phyloP scores from a whole-genome alignment of 30 jellyfish, hydroid and myxozoan species.

The Chironex yamaguchii region DNA sequence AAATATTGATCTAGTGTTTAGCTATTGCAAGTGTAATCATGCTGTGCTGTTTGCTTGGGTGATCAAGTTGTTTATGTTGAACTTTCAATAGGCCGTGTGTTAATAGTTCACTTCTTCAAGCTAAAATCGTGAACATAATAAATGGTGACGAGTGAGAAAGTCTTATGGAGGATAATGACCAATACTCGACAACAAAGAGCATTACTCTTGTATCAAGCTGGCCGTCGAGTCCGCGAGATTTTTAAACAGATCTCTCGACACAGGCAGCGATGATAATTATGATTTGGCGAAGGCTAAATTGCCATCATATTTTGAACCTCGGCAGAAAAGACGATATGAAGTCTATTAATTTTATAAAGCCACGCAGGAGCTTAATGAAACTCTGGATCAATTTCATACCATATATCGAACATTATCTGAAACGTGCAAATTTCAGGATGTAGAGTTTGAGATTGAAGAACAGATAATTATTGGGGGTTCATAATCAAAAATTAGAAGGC shows the following conservation, averaged over 20 bases:
- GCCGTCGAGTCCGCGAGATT: constrained; percentile 37
- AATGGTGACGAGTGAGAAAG: too few relatives aligned
- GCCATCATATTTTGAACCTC: constrained; percentile 49
- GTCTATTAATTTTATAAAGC: constrained; percentile 24
- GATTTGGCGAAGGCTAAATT: background rate
- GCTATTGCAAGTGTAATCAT: too few relatives aligned
- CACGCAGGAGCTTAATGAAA: constrained; percentile 14
- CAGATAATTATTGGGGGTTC: constrained; percentile 32
- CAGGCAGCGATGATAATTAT: constrained; percentile 9
- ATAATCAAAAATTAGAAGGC: constrained; percentile 17
- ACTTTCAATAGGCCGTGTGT: too few relatives aligned
- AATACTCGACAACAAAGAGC: constrained; percentile 7
- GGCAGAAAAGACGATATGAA: constrained; percentile 29
- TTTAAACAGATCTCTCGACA: constrained; percentile 17
- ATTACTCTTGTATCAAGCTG: constrained; percentile 28
- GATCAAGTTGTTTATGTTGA: too few relatives aligned
- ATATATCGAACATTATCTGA: background rate
- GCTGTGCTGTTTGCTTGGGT: too few relatives aligned
- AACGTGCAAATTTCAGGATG: constrained; percentile 1
- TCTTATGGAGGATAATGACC: too few relatives aligned
- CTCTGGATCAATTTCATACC: constrained; percentile 39
- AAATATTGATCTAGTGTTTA: too few relatives aligned
- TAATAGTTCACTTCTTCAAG: too few relatives aligned
- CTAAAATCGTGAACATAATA: too few relatives aligned
- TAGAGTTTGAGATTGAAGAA: constrained; percentile 38